A percentile compares a stretch with the other conserved stretches of the same genome.
These are phyloP conservation scores for Rotaria sp. DNA, from an alignment of 2,888 invertebrate species.

Conservation along the genomic window DNA sequence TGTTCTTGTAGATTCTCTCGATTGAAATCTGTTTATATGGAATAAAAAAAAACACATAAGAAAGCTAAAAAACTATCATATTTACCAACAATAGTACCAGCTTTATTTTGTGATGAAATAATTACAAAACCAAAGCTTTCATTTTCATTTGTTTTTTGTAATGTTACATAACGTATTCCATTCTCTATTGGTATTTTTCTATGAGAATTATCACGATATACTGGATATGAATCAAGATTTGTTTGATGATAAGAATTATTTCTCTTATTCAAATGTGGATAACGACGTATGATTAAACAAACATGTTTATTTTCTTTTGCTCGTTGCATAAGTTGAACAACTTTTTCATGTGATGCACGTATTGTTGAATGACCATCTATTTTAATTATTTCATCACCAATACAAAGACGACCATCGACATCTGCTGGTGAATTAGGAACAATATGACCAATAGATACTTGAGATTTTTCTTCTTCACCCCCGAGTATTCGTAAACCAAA, in stretches of 20 bases:
- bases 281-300: conserved; percentile 67
- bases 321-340: conserved; percentile 80
- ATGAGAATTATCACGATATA: not conserved
- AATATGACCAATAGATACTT: conserved; percentile 90
- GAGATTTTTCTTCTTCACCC: conserved; percentile 90
- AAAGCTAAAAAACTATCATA: conserved; percentile 29
- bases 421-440: conserved; percentile 90
- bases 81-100: conserved; percentile 54
- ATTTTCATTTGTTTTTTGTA: conserved; percentile 63
- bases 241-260: not conserved
- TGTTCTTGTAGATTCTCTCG: not conserved
- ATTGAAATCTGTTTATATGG: not conserved
- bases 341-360: conserved; percentile 81
- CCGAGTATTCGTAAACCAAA: conserved; percentile 97
- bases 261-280: conserved; percentile 45
- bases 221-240: not conserved
- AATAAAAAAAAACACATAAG: not conserved
- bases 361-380: conserved; percentile 79
- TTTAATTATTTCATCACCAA: conserved; percentile 85
- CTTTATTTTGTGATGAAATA: conserved; percentile 64
- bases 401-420: conserved; percentile 76
- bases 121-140: conserved; percentile 99
- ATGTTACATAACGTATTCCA: not conserved
- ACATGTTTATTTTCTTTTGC: conserved; percentile 81
- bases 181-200: not conserved